phyloP scores from a whole-genome alignment of 2,797 vertebrate species.

The Erpetoichthys calabaricus region DNA sequence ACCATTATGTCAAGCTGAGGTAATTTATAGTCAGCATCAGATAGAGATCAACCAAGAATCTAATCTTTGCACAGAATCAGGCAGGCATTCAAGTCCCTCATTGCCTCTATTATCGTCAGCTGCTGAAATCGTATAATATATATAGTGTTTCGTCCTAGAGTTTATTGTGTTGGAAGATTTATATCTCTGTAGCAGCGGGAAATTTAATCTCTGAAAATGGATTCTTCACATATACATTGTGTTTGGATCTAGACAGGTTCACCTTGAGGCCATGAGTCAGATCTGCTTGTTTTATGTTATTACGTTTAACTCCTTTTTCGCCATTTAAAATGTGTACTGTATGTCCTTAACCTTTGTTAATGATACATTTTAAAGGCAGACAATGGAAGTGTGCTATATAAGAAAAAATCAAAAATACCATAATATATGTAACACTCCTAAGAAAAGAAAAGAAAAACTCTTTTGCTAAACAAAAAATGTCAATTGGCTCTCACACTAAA shows the following conservation, averaged over 20 bases:
- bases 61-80: constrained; percentile 30
- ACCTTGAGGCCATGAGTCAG: constrained; percentile 23
- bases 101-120: constrained; percentile 36
- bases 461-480: no score
- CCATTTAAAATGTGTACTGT: neutral
- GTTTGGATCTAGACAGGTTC: constrained; percentile 26
- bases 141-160: constrained; percentile 36
- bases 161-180: constrained; percentile 30
- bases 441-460: no score
- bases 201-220: constrained; percentile 33
- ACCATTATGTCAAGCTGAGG: constrained; percentile 30
- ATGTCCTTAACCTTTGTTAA: no score
- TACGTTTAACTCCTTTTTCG: constrained; percentile 8
- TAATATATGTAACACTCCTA: no score
- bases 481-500: no score
- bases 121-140: constrained; percentile 37
- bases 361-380: no score
- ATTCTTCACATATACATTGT: constrained; percentile 28
- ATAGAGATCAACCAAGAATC: constrained; percentile 25
- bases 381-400: no score
- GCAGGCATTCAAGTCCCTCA: constrained; percentile 32
- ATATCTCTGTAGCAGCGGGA: constrained; percentile 27
- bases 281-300: constrained; percentile 24
- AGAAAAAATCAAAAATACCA: no score
- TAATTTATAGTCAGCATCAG: constrained; percentile 31